Conservation (phyloP, 1,140 invertebrate species). For the Scaptomyza hsui region DNA sequence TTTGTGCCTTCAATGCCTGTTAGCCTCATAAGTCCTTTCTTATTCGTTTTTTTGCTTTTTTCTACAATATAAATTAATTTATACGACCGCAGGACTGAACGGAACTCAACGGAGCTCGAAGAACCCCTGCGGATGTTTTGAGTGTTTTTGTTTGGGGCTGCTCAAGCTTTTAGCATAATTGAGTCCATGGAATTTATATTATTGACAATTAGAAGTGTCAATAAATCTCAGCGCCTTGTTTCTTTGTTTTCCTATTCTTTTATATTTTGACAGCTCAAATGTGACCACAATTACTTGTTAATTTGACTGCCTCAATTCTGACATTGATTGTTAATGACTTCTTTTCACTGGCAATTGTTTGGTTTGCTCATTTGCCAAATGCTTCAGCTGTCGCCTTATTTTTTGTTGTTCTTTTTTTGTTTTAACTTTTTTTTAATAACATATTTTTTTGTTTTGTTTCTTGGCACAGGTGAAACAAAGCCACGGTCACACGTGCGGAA, state of each 20-base stretch:
- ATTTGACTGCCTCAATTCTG: constrained; percentile 46
- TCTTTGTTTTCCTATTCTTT: constrained; percentile 13
- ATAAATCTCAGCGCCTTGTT: constrained; percentile 42
- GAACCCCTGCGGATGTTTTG: constrained; percentile 48
- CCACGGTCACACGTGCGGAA: constrained; percentile 25
- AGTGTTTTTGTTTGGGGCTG: constrained; percentile 58
- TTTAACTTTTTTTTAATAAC: constrained; percentile 51
- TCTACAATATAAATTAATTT: constrained; percentile 61
- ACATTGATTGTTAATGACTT: constrained; percentile 54
- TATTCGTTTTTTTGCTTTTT: constrained; percentile 6
- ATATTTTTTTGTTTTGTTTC: constrained; percentile 29
- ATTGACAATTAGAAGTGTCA: constrained; percentile 71
- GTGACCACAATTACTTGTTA: constrained; percentile 55
- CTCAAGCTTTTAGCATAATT: constrained; percentile 69
- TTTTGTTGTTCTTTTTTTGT: constrained; percentile 18
- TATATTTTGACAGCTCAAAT: constrained; percentile 27
- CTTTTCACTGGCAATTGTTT: not conserved
- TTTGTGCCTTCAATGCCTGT: constrained; percentile 29
- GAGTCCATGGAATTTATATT: constrained; percentile 57
- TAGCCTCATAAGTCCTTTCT: constrained; percentile 24
- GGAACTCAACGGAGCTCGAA: not conserved
- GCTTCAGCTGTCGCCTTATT: constrained; percentile 12
- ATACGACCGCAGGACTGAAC: constrained; percentile 31
- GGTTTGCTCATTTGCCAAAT: not conserved
- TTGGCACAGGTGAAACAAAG: constrained; percentile 28